Percentiles rank a stretch among this genome's conserved stretches.
Evolutionary conservation across 2,888 invertebrate species (phyloP).

Genomic region (Troides helena): DNA sequence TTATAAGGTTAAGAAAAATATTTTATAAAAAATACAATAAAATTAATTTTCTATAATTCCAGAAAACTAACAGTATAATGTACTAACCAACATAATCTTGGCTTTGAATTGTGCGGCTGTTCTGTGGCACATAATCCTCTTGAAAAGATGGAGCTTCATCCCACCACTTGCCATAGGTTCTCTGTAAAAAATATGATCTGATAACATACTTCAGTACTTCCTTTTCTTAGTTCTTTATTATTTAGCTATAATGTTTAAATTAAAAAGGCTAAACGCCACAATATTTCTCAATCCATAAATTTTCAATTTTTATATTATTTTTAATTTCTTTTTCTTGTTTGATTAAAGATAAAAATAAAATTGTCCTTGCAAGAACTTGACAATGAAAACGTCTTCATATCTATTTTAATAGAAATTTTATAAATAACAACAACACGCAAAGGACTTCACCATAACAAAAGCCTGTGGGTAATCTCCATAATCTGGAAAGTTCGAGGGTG

Average conservation of each 20-base stretch:
- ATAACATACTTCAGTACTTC: neutral
- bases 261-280: constrained; percentile 12
- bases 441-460: constrained; percentile 88
- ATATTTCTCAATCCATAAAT: too few relatives aligned
- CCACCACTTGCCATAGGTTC: constrained; percentile 93
- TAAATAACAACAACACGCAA: neutral
- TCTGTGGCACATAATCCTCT: constrained; percentile 87
- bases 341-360: too few relatives aligned
- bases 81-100: constrained; percentile 90
- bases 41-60: too few relatives aligned
- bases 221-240: neutral
- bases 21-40: too few relatives aligned
- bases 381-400: too few relatives aligned
- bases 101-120: constrained; percentile 82
- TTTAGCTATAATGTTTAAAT: constrained; percentile 13
- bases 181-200: constrained; percentile 65
- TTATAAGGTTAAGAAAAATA: too few relatives aligned
- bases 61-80: neutral
- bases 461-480: constrained; percentile 96
- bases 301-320: too few relatives aligned
- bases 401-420: neutral
- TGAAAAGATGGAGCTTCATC: constrained; percentile 86
- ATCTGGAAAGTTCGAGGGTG: constrained; percentile 90
- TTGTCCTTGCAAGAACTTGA: too few relatives aligned
- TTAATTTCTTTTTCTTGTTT: too few relatives aligned